Base-by-base conservation (phyloP, 2,888 invertebrate genomes). In the Pheosia tremula region DNA sequence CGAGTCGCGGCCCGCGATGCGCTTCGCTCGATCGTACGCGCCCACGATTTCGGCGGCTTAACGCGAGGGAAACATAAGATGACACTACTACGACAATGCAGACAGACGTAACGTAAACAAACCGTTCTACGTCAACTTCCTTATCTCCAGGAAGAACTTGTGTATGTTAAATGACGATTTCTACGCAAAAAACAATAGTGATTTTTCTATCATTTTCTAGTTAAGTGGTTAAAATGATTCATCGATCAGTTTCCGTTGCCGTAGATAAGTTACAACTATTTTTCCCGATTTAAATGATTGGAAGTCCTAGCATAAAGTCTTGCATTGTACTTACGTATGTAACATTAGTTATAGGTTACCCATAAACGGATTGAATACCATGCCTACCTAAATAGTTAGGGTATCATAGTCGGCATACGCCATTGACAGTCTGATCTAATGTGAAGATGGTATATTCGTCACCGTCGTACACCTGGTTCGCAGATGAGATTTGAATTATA, bases 81-180 rank as follows among this genome's bases (percentile, higher is more conserved):
- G 80, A 75, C 78, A 78, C 57, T 53, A 6, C 13, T 50, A 24
- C 65, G 65, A 66, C 63, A 69, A 74, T 75, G 70, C 71, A 71
- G 63, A 68, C 70, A 71, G 59, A 72, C 74, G 68, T 74, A 78
- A 77, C 78, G 77, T 79, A 80, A 84, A 82, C 81, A 82, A 80
- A 79, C 72, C 68, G 68, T 74, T 71, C 64, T 64, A 67, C 75
- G 75, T 71, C 71, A 69, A 80, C 85, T 89, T 89, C 89, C 89
- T 88, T 87, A 85, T 88, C 84, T 80, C 80, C 82, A 84, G 87
- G 87, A 88, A 88, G 83, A 80, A 73, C 76, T 66, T 71, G 72
- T 82, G 78, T 24, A 24, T 77, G 68, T 71, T 70, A 73, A 80
- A 75, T 68, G 74, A 80, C 74, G 70, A 77, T 66, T 75, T 69